Percentiles rank a stretch among this genome's conserved stretches.
These are phyloP conservation scores for Epinotia nisella DNA, from an alignment of 2,888 invertebrate genomes.

Conservation along the genomic window DNA sequence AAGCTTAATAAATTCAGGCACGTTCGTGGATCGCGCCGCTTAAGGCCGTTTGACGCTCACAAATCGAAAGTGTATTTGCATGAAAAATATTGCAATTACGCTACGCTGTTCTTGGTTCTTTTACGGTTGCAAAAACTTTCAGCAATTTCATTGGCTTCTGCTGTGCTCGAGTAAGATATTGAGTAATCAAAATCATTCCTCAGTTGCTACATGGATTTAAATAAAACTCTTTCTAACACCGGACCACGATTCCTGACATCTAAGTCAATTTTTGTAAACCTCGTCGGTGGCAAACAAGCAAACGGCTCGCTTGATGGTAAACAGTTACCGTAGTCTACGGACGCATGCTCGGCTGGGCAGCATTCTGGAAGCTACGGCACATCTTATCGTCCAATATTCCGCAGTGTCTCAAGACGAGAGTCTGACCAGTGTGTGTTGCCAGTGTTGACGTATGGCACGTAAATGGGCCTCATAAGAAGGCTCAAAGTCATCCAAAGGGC, in stretches of 20 bases:
- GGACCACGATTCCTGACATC: background rate
- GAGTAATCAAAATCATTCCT: background rate
- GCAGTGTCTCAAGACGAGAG: too few species aligned
- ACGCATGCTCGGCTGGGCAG: too few species aligned
- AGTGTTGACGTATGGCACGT: too few species aligned
- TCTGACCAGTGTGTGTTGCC: too few species aligned
- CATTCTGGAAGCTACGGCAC: too few species aligned
- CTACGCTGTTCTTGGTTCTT: conserved; percentile 26
- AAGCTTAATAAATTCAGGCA: conserved; percentile 58
- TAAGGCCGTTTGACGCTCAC: conserved; percentile 50
- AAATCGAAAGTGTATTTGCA: conserved; percentile 53
- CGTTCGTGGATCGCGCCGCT: conserved; percentile 53
- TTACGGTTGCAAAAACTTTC: conserved; percentile 14
- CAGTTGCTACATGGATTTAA: background rate
- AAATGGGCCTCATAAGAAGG: too few species aligned
- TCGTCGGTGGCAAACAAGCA: too few species aligned
- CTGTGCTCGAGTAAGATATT: background rate
- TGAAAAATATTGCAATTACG: conserved; percentile 50
- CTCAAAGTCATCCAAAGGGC: too few species aligned
- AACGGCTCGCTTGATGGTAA: too few species aligned
- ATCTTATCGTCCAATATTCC: too few species aligned
- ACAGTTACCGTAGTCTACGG: too few species aligned
- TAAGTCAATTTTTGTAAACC: background rate
- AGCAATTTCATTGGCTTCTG: conserved; percentile 10
- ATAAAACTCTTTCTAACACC: background rate